These are phyloP conservation scores for Dusona sp. DNA, from an alignment of 2,888 invertebrate species.

Conservation along the genomic window DNA sequence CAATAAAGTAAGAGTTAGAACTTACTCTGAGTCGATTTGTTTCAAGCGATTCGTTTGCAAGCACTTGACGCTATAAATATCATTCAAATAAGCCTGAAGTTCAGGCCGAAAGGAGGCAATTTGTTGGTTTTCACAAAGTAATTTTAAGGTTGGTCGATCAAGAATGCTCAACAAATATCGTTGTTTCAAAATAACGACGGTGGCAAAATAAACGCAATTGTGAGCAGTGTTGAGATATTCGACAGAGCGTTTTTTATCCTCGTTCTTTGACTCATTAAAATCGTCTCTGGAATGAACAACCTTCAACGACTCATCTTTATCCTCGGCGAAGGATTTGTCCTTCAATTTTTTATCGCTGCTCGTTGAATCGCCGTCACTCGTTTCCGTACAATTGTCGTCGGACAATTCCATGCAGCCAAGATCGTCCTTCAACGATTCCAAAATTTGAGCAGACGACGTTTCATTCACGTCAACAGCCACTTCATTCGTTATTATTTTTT, in stretches of 20 bases:
- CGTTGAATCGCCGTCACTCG: not conserved
- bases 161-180: conserved; percentile 86
- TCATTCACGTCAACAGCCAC: not conserved
- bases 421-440: conserved; percentile 72
- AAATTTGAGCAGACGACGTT: conserved; percentile 41
- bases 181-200: conserved; percentile 88
- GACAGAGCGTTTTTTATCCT: not conserved
- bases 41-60: conserved; percentile 60
- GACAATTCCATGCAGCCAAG: conserved; percentile 73
- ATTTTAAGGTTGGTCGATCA: conserved; percentile 88
- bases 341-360: conserved; percentile 13
- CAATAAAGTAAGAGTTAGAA: not conserved
- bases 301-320: conserved; percentile 26
- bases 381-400: conserved; percentile 50
- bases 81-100: conserved; percentile 80
- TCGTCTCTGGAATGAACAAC: conserved; percentile 13
- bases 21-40: conserved; percentile 62
- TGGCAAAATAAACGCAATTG: conserved; percentile 92
- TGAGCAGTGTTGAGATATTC: conserved; percentile 82
- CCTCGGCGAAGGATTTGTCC: conserved; percentile 38
- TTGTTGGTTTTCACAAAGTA: conserved; percentile 89
- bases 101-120: conserved; percentile 87
- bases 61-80: conserved; percentile 74
- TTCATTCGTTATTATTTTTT: conserved; percentile 18
- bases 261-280: not conserved